Evolutionary conservation across 2,888 invertebrate genomes (phyloP).

Genomic region (Drosophila stalkeri): DNA sequence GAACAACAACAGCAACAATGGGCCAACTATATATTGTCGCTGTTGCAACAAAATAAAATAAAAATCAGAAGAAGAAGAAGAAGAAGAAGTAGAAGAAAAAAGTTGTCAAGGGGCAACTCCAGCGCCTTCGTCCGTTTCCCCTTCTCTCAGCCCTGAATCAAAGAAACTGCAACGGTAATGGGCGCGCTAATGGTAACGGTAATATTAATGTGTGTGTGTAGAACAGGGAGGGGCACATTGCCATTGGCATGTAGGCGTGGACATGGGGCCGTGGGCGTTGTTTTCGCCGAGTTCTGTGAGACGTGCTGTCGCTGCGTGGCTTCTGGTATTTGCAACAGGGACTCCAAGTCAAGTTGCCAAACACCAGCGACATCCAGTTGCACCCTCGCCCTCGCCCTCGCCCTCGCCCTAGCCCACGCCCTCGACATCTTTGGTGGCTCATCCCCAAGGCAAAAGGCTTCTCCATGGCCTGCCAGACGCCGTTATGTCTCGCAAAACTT

Average conservation of each 20-base stretch:
- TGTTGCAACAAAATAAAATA: not conserved
- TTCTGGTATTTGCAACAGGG: constrained; percentile 24
- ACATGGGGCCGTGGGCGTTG: constrained; percentile 5
- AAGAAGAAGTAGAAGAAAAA: not conserved
- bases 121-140: not conserved
- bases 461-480: constrained; percentile 60
- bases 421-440: constrained; percentile 51
- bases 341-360: constrained; percentile 27
- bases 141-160: constrained; percentile 13
- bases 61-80: not conserved
- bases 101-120: constrained; percentile 16
- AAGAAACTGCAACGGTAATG: constrained; percentile 30
- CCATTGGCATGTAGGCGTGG: constrained; percentile 18
- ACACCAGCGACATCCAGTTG: constrained; percentile 16
- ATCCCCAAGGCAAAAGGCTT: constrained; percentile 40
- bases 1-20: constrained; percentile 10
- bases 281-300: not conserved
- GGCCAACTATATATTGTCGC: constrained; percentile 10
- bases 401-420: not conserved
- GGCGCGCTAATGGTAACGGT: constrained; percentile 41
- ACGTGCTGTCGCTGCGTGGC: constrained; percentile 18
- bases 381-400: constrained; percentile 15
- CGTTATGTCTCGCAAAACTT: constrained; percentile 74
- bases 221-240: not conserved
- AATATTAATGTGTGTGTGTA: constrained; percentile 22